Evolutionary conservation across 2,113 vertebrate genomes (phyloP).

Genomic region (Paratilapia polleni): DNA sequence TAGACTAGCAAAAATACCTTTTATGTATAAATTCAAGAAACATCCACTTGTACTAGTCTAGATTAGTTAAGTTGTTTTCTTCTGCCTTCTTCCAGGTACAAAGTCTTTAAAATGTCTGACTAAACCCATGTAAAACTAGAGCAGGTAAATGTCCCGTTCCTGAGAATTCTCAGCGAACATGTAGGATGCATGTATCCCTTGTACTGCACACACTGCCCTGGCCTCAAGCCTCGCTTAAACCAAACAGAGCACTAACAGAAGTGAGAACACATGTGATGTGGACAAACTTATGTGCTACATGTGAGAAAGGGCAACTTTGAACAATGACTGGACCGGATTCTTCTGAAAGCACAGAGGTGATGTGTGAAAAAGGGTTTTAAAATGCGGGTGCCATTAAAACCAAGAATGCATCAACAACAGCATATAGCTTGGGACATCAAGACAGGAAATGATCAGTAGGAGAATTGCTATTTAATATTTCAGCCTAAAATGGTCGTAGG

Average conservation of each 20-base stretch:
- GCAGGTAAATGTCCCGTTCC: neutral
- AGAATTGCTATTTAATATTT: neutral
- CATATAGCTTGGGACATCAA: neutral
- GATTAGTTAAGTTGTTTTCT: neutral
- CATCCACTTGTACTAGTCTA: neutral
- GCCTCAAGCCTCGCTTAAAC: neutral
- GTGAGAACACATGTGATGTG: neutral
- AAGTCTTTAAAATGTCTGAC: no score
- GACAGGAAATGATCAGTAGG: neutral
- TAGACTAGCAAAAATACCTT: neutral
- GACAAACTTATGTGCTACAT: neutral
- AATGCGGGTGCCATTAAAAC: neutral
- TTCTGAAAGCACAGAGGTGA: neutral
- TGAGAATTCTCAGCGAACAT: neutral
- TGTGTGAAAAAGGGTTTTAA: neutral
- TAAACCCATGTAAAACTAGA: no score
- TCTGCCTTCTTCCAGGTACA: no score
- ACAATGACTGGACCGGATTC: neutral
- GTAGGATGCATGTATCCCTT: neutral
- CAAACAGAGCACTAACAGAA: neutral
- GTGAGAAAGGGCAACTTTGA: neutral
- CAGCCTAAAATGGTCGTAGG: neutral
- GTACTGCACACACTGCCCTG: no score
- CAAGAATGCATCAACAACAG: neutral
- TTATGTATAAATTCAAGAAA: neutral